Base-by-base conservation (phyloP, 2,797 vertebrate species). In the Menidia menidia region DNA sequence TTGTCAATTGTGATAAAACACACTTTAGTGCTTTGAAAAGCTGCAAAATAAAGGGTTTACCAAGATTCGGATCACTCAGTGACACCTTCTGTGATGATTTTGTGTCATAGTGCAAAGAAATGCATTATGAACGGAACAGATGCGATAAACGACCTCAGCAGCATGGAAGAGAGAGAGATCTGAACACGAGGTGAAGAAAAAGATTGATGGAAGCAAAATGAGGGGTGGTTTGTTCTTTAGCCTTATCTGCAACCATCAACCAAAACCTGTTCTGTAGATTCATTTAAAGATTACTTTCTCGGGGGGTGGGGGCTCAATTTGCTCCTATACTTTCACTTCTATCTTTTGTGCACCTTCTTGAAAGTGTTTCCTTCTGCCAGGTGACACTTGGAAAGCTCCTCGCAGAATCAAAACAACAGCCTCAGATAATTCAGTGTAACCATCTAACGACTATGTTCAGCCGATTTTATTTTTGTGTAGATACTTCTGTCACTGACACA, bases 271-370 rank as follows among this genome's bases (percentile, higher is more conserved):
- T 81, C 82, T 82, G 73, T 68, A 89, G 90, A 92, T 94, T 90
- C 81, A 93, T 91, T 93, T 92, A 92, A 92, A 93, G 90, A 93
- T 93, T 87, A 81, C 25, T 25, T 25, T 25, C 25, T 44, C 35
- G 75, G 68, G 76, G 58, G 75, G 75, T 64, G 75, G 82, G 78
- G 74, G 74, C 88, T 62, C 43, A 3, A 71, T 57, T 67, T 31
- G 64, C 63, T 77, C 56, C 42, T 45, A 35, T 35, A 39, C 73
- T 52, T 7, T 56, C 32, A 43, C 56, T 71, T 68, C 53, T 10
- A n/a, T 76, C 54, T 59, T 61, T 60, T 14, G 31, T 50, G 60
- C 31, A 62, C 62, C 11, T 55, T 60, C 65, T 75, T 71, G 39
- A 66, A 70, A 81, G 71, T 11, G 47, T 67, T 57, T 41, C 72